phyloP scores from a whole-genome alignment of 2,113 vertebrate species.

The Microcebus tavaratra region DNA sequence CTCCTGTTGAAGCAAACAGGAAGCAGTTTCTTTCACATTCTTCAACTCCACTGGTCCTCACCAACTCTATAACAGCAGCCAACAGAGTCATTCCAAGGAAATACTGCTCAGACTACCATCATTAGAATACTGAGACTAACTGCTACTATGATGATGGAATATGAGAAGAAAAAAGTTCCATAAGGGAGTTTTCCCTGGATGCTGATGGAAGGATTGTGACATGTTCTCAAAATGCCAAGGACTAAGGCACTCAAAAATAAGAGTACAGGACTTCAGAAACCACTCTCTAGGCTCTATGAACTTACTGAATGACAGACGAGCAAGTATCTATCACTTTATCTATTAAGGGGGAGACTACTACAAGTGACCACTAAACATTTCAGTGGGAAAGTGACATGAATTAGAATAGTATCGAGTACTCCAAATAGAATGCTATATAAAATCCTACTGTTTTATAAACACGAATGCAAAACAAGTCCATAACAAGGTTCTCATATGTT shows the following conservation, averaged over 20 bases:
- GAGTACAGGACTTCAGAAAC: neutral
- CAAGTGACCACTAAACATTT: neutral
- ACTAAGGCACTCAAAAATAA: conserved; percentile 3
- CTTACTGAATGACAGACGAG: neutral
- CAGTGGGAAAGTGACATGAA: neutral
- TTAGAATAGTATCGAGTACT: neutral
- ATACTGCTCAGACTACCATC: conserved; percentile 30
- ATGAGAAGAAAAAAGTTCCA: conserved; percentile 67
- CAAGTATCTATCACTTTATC: neutral
- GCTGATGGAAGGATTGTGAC: conserved; percentile 40
- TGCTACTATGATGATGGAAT: conserved; percentile 66
- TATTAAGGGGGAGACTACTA: neutral
- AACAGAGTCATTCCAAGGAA: conserved; percentile 59
- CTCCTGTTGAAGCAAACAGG: conserved; percentile 50
- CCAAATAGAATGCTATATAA: conserved; percentile 16
- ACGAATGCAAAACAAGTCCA: conserved; percentile 12
- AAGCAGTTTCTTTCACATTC: conserved; percentile 43
- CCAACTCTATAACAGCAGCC: conserved; percentile 47
- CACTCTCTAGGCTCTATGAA: neutral
- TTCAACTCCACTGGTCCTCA: conserved; percentile 61
- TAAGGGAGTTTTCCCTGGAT: conserved; percentile 42
- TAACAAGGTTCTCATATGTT: neutral
- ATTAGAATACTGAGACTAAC: conserved; percentile 70
- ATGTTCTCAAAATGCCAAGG: conserved; percentile 54
- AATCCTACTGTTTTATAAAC: conserved; percentile 34